These are phyloP conservation scores for Hesperia comma DNA, from an alignment of 2,888 invertebrate species.

Conservation along the genomic window DNA sequence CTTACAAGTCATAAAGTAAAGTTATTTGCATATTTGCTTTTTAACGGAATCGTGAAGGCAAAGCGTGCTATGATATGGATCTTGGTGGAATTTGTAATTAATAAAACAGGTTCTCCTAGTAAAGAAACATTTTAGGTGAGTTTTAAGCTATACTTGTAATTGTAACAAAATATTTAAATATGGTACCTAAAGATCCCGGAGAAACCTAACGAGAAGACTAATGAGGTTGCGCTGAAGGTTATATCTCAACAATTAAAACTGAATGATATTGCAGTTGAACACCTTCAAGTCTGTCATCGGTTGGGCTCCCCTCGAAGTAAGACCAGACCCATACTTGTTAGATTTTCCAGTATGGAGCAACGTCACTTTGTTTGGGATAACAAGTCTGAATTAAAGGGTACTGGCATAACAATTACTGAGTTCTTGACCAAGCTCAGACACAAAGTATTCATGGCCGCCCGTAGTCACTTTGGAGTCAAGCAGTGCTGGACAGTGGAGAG, in stretches of 20 bases:
- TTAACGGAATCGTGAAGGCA: conserved; percentile 12
- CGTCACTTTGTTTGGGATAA: not conserved
- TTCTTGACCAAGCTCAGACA: conserved; percentile 1
- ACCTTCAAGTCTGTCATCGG: conserved; percentile 6
- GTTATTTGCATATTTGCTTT: conserved; percentile 14
- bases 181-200: not conserved
- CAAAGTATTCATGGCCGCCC: not conserved
- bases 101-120: not conserved
- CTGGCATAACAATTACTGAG: conserved; percentile 7
- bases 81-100: conserved; percentile 19
- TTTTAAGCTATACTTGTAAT: too few relatives aligned
- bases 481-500: conserved; percentile 1
- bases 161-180: too few relatives aligned
- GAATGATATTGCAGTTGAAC: not conserved
- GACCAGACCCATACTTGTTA: conserved; percentile 4
- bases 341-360: not conserved
- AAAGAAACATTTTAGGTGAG: too few relatives aligned
- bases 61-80: conserved; percentile 14
- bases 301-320: not conserved
- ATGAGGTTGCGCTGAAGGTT: not conserved
- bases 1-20: conserved; percentile 11
- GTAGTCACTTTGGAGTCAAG: conserved; percentile 1
- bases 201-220: not conserved
- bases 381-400: not conserved
- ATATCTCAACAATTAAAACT: conserved; percentile 5